Base-by-base conservation (phyloP, 2,888 invertebrate species). In the Trilocha varians region DNA sequence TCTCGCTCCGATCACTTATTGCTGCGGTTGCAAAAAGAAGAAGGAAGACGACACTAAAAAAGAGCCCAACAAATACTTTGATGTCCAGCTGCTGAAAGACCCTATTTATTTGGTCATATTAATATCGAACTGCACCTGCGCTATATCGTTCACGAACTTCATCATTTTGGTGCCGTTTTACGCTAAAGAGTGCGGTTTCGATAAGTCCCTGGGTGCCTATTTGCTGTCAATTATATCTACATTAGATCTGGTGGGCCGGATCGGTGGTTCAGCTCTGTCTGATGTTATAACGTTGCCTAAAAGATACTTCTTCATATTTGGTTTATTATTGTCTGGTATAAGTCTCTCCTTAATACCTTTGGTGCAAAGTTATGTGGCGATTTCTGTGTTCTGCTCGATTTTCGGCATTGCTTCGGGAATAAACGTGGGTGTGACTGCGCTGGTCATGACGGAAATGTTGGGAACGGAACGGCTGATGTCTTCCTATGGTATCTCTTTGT, bases 361-460 rank as follows among this genome's bases (percentile, higher is more conserved):
- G 16, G 89, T 91, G n/a, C 65, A 76, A 0, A 87, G 87, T 33
- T 95, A 93, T 65, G 65, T 76, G 0, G 82, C 87, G 38, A 87
- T 94, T 1, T 89, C 91, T 39, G 80, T 88, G 17, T 91, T 91
- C 62, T 95, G 94, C 69, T 90, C 91, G 0, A 62, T 92, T 1
- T 95, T 95, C 60, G 95, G 95, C 2, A 75, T 95, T 13, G 92
- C 94, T 2, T 94, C 95, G 0, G 95, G 95, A 8, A 89, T 92
- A 2, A 95, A 95, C 66, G 93, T 94, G 0, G 95, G 95, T 3
- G 91, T 95, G 11, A 94, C 94, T 0, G 94, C 95, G 1, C 90
- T 95, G 33, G 93, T 95, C 3, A 94, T 95, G 93, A 93, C 94
- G 0, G 95, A 95, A 62, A 91, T 95, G 91, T 65, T 95, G 5